A percentile compares a stretch with the other conserved stretches of the same genome.
Conservation (phyloP, 2,113 vertebrate genomes). For the Odocoileus virginianus region DNA sequence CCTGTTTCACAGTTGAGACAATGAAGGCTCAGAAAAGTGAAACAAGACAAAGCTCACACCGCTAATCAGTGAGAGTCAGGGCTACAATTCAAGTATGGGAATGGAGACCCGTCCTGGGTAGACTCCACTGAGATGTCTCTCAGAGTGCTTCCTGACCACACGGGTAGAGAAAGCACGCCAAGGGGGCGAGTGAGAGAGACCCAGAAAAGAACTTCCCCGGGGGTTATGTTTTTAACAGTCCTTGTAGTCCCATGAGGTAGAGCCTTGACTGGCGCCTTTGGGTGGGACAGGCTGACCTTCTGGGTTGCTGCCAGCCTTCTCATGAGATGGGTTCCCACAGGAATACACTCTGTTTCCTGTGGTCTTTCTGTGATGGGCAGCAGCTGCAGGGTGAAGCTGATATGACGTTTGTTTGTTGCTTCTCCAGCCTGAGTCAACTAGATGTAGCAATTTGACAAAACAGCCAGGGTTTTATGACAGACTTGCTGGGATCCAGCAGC, state of each 20-base stretch:
- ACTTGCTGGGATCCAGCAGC: background rate
- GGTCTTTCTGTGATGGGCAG: conserved; percentile 29
- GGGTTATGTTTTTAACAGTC: background rate
- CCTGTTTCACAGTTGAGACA: background rate
- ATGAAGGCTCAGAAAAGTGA: background rate
- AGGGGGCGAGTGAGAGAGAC: background rate
- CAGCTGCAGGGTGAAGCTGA: conserved; percentile 47
- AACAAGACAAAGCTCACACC: background rate
- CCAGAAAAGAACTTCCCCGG: background rate
- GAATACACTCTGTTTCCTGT: conserved; percentile 20
- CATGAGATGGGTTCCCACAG: background rate
- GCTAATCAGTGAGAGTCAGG: background rate
- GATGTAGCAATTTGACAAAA: conserved; percentile 35
- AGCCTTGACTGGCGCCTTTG: background rate
- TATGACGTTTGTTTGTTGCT: conserved; percentile 19
- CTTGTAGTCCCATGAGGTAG: conserved; percentile 4
- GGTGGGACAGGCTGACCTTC: background rate
- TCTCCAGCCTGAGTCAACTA: background rate
- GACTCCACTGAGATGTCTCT: background rate
- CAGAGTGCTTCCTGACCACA: background rate
- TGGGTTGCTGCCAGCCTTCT: conserved; percentile 12
- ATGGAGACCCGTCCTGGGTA: background rate
- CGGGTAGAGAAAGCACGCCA: background rate
- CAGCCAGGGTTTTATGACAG: conserved; percentile 10
- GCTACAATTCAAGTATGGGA: background rate